Base-by-base conservation (phyloP, 2,797 vertebrate genomes). In the Xiphophorus birchmanni region DNA sequence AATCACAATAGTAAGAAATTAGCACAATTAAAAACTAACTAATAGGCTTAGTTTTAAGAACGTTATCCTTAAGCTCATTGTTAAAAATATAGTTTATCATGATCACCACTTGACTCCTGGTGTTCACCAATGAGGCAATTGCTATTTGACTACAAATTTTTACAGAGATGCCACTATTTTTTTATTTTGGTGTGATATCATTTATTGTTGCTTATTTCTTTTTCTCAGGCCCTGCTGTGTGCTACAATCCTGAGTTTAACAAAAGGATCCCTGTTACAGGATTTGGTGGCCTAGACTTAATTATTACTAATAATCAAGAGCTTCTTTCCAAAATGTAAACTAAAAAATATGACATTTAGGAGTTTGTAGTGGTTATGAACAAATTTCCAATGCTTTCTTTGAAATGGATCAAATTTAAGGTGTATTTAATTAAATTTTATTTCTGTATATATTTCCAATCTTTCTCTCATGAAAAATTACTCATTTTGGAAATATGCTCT, bases 171-270 rank as follows among this genome's bases (percentile, higher is more conserved):
- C 23, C 1, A n/a, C 42, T 45, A 26, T 23, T 45, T 71, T 42
- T 71, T 26, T 10, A 7, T 10, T 79, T 74, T 75, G 48, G 65
- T 72, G 17, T 32, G 86, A 86, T 77, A 52, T 35, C 78, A 42
- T 91, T 45, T 60, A 79, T 89, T 72, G 82, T 18, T 92, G 37
- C 92, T 79, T 77, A 40, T 15, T 76, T 86, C 37, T 93, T 60
- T 89, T 87, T 89, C 92, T 93, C 91, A 96, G 96, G 96, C 76
- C 96, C 96, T 48, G 96, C 94, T 45, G 89, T 96, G 80, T 88
- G 1, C 85, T 92, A 95, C 95, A 96, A 97, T 89, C 86, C 94
- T 83, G 88, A 93, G 72, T 96, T 96, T 96, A 94, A 95, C 90
- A 95, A 95, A 91, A 92, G 90, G 92, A 95, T 96, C 90, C 95